Percentiles rank a stretch among this genome's conserved stretches.
Conservation (phyloP, 2,797 vertebrate genomes). For the Clarias platycephalus region DNA sequence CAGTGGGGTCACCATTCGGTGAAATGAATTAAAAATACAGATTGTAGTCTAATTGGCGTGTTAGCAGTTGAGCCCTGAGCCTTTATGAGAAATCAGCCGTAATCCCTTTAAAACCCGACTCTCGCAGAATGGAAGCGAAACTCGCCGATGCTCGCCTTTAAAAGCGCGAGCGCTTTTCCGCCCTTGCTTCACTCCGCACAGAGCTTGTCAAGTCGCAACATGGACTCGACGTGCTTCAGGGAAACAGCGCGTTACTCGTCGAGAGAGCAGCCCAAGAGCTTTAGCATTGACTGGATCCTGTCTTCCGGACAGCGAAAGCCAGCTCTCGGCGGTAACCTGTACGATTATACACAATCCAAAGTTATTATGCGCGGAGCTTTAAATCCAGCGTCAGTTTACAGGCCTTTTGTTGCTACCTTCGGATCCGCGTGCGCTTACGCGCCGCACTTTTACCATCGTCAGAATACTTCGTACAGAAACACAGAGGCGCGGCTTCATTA, state of each 20-base stretch:
- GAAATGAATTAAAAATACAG: neutral
- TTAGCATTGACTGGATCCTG: slow-evolving; percentile 31
- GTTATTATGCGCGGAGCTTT: slow-evolving; percentile 12
- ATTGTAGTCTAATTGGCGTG: neutral
- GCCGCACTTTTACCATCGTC: neutral
- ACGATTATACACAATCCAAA: neutral
- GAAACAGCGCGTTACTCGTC: neutral
- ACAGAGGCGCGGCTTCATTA: neutral
- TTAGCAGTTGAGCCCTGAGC: neutral
- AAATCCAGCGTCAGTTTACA: neutral
- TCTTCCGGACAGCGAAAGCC: slow-evolving; percentile 1
- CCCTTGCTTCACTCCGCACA: slow-evolving; percentile 7
- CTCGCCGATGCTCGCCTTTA: neutral
- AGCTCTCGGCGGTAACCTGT: too few relatives aligned
- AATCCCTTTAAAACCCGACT: slow-evolving; percentile 1
- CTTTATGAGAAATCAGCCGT: neutral
- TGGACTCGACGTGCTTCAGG: slow-evolving; percentile 22
- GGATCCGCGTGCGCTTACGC: slow-evolving; percentile 4
- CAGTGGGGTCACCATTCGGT: neutral
- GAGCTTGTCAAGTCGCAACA: neutral
- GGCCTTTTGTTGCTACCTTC: slow-evolving; percentile 11
- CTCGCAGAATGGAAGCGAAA: neutral
- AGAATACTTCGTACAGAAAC: neutral
- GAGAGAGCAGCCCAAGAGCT: slow-evolving; percentile 5
- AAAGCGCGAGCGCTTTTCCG: slow-evolving; percentile 24